Evolutionary conservation across 2,888 invertebrate genomes (phyloP), one percentile per base, ranked within the genome.

Genomic region (Pyrrhosoma nymphula): DNA sequence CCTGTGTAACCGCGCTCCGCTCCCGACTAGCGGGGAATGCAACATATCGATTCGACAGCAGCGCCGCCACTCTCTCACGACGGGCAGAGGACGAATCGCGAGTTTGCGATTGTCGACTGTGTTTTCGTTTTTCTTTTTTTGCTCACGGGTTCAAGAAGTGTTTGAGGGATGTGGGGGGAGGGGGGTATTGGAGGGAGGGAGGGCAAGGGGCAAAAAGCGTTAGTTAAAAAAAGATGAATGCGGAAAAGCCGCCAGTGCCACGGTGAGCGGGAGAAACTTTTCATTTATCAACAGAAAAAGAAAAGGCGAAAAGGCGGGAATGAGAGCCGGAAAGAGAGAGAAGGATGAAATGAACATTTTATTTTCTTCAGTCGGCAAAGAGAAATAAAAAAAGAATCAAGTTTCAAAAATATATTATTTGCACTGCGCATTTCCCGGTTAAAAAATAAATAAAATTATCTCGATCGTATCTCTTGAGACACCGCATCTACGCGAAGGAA

Each of bases 1-100:
- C 18, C 47, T 8, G 47, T 47, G 47, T 2, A 47, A 8, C 60
- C 60, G 60, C 60, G 0, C 18, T 16, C 60, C 2, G 18, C 60
- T 60, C 60, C 16, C 16, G 18, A 69, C 93, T 39, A 75, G 2
- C 93, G 69, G 39, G 39, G 93, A 69, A 93, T 69, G 93, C 26
- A 63, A 93, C 39, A n/a, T 93, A 93, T 93, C 93, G 93, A 93
- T 93, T 93, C 47, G 93, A 93, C 75, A 47, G 93, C 69, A 69
- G 75, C 35, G 69, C 93, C 93, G 39, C 60, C 93, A 55, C 47
- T 18, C 35, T 23, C 63, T 39, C 93, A 26, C 55, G 35, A 56
- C 93, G 93, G 93, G 47, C 26, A 69, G 14, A n/a, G 47, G 93
- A n/a, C 93, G 93, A 93, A 93, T n/a, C 93, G 47, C n/a, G 47